Percentiles rank a stretch among this genome's conserved stretches.
These are phyloP conservation scores for Baccha elongata DNA, from an alignment of 2,888 invertebrate genomes.

Conservation along the genomic window DNA sequence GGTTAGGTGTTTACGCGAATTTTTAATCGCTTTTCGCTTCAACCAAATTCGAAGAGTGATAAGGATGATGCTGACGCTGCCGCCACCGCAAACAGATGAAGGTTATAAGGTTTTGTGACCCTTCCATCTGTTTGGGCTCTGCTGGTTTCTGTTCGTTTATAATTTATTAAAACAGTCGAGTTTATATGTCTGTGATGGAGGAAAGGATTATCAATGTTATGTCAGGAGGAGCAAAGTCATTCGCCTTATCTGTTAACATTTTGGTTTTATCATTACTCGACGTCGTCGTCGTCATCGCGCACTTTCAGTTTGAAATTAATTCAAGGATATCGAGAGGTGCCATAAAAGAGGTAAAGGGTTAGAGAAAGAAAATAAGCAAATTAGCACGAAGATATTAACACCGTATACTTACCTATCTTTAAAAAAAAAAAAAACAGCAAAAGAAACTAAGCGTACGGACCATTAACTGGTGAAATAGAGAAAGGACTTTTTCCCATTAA, in stretches of 20 bases:
- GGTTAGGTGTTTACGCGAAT: slow-evolving; percentile 10
- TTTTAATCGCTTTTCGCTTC: slow-evolving; percentile 57
- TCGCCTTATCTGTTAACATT: slow-evolving; percentile 63
- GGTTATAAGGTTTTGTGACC: slow-evolving; percentile 56
- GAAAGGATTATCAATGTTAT: slow-evolving; percentile 75
- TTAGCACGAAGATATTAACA: slow-evolving; percentile 54
- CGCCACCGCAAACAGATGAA: slow-evolving; percentile 34
- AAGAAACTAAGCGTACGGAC: slow-evolving; percentile 60
- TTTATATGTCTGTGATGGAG: slow-evolving; percentile 37
- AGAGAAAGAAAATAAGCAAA: slow-evolving; percentile 60
- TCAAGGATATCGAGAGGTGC: slow-evolving; percentile 64
- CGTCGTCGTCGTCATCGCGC: slow-evolving; percentile 22
- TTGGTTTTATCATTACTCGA: background rate
- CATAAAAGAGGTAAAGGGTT: slow-evolving; percentile 53
- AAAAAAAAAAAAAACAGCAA: slow-evolving; percentile 32
- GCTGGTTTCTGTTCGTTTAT: slow-evolving; percentile 51
- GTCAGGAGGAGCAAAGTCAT: slow-evolving; percentile 68
- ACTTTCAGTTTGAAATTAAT: slow-evolving; percentile 58
- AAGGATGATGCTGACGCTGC: slow-evolving; percentile 12
- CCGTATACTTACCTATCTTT: too few relatives aligned
- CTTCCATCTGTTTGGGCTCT: slow-evolving; percentile 51
- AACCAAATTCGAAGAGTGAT: slow-evolving; percentile 39
- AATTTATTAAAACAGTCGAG: slow-evolving; percentile 59
- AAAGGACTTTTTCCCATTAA: slow-evolving; percentile 59
- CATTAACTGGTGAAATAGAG: slow-evolving; percentile 48